Conservation (phyloP, 1,140 invertebrate species). For the Dreissena rostriformis region DNA sequence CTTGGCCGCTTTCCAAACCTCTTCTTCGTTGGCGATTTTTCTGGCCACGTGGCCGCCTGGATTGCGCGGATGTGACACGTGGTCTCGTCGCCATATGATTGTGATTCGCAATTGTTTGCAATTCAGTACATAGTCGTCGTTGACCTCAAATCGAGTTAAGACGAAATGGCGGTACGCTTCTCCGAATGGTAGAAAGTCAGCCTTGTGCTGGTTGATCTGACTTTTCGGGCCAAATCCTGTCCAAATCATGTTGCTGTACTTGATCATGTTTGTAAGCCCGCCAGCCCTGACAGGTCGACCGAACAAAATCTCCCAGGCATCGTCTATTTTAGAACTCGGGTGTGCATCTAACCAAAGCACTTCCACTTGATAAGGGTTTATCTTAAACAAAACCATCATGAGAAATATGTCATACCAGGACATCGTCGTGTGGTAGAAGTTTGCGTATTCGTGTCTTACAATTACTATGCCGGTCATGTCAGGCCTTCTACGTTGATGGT, state of each 20-base stretch:
- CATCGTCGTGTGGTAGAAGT: conserved; percentile 78
- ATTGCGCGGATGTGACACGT: conserved; percentile 77
- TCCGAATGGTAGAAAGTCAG: conserved; percentile 58
- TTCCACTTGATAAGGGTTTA: conserved; percentile 62
- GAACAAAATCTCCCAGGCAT: conserved; percentile 69
- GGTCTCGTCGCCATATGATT: conserved; percentile 76
- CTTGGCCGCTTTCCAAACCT: conserved; percentile 62
- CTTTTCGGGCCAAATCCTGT: conserved; percentile 71
- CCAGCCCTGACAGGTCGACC: conserved; percentile 56
- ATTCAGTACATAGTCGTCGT: conserved; percentile 48
- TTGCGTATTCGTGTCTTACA: conserved; percentile 75
- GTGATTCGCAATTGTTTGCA: conserved; percentile 69
- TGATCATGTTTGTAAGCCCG: conserved; percentile 38
- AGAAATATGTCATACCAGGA: conserved; percentile 77
- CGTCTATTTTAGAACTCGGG: conserved; percentile 70
- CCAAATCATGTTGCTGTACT: conserved; percentile 70
- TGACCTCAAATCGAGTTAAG: conserved; percentile 61
- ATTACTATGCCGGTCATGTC: conserved; percentile 58
- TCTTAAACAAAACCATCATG: conserved; percentile 71
- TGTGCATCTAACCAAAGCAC: conserved; percentile 74
- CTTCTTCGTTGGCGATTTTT: conserved; percentile 74
- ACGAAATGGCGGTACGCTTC: conserved; percentile 75
- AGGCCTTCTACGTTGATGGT: conserved; percentile 20
- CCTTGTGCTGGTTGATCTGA: conserved; percentile 65
- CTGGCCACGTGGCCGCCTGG: conserved; percentile 66